Conservation (phyloP, 2,888 invertebrate species). For the Dioctria rufipes region DNA sequence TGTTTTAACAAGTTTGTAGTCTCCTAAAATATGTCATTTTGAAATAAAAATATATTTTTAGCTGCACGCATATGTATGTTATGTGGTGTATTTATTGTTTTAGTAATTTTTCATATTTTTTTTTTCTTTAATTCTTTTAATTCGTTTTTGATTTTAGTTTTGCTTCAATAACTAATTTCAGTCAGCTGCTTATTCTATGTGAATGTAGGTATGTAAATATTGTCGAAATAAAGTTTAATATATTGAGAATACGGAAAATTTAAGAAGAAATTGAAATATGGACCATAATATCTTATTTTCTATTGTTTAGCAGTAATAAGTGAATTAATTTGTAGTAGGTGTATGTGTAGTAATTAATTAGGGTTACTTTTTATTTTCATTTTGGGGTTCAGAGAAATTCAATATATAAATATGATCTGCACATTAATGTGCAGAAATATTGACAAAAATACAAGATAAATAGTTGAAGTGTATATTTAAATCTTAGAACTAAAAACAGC, state of each 20-base stretch:
- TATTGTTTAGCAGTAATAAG: no score
- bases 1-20: not conserved
- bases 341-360: no score
- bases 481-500: no score
- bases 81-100: not conserved
- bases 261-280: not conserved
- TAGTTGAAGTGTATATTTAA: no score
- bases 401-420: no score
- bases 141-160: slow-evolving; percentile 6
- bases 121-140: not conserved
- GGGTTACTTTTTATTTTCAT: not conserved
- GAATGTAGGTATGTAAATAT: not conserved
- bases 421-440: no score
- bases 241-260: not conserved
- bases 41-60: not conserved
- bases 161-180: slow-evolving; percentile 2
- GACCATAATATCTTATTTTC: not conserved
- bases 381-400: no score
- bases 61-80: not conserved
- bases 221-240: no score
- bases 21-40: not conserved
- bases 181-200: slow-evolving; percentile 12
- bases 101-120: not conserved
- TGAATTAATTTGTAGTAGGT: no score
- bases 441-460: no score